These are phyloP conservation scores for Semnornis frantzii DNA, from an alignment of 2,113 vertebrate genomes.

Conservation along the genomic window DNA sequence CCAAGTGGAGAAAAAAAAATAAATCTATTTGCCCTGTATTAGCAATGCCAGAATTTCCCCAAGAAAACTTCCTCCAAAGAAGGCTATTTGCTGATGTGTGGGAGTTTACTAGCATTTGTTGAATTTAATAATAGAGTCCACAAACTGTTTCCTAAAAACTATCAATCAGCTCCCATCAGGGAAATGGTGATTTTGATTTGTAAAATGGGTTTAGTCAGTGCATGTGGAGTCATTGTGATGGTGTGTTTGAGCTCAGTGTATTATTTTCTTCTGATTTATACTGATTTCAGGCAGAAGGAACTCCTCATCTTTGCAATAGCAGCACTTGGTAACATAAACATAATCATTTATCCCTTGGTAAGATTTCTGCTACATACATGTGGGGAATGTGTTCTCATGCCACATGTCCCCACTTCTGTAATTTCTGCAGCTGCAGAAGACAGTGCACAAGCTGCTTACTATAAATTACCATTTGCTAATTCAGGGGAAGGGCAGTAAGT, in stretches of 20 bases:
- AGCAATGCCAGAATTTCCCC: slow-evolving; percentile 20
- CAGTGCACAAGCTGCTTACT: neutral
- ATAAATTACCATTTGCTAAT: neutral
- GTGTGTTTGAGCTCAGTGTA: neutral
- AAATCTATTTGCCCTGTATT: neutral
- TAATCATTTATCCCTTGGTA: neutral
- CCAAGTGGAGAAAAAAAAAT: neutral
- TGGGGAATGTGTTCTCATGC: neutral
- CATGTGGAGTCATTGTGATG: neutral
- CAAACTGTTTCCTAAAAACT: neutral
- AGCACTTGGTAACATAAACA: neutral
- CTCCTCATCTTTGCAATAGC: neutral
- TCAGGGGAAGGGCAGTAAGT: neutral
- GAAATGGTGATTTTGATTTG: neutral
- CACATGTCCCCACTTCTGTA: neutral
- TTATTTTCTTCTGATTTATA: slow-evolving; percentile 5
- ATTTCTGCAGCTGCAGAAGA: neutral
- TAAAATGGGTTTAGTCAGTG: neutral
- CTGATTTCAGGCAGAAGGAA: slow-evolving; percentile 13
- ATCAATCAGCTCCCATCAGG: neutral
- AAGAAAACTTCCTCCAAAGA: slow-evolving; percentile 3
- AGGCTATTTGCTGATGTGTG: neutral
- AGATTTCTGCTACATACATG: neutral
- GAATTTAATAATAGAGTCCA: neutral
- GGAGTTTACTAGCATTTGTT: neutral